phyloP scores from a whole-genome alignment of 2,113 vertebrate genomes.

The Bos javanicus region DNA sequence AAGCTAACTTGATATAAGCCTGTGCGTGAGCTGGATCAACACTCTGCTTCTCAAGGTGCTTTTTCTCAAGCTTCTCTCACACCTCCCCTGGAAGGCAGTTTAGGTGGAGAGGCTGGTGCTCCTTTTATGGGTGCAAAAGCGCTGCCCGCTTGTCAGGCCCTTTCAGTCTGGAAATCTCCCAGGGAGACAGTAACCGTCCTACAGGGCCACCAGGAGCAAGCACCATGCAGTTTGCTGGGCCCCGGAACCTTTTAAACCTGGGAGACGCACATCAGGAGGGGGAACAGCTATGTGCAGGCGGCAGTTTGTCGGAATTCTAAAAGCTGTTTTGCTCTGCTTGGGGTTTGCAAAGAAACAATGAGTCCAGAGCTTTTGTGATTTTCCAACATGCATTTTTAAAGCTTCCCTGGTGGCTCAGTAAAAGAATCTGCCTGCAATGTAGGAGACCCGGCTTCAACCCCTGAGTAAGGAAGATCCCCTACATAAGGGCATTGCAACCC shows the following conservation, averaged over 20 bases:
- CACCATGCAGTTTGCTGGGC: neutral
- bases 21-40: rapidly evolving
- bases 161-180: neutral
- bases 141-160: neutral
- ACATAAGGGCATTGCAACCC: neutral
- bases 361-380: neutral
- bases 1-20: too few species aligned
- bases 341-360: neutral
- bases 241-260: neutral
- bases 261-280: rapidly evolving
- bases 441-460: neutral
- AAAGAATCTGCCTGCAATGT: neutral
- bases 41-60: rapidly evolving
- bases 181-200: neutral
- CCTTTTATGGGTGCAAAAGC: neutral
- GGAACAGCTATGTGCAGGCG: neutral
- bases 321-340: neutral
- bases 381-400: neutral
- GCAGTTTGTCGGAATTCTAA: neutral
- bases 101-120: neutral
- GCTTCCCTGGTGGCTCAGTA: neutral
- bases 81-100: neutral
- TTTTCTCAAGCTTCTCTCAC: neutral
- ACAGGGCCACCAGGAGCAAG: neutral
- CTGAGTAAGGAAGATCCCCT: neutral